These are phyloP conservation scores for Sthenelais limicola DNA, from an alignment of 2,888 invertebrate genomes.

Conservation along the genomic window DNA sequence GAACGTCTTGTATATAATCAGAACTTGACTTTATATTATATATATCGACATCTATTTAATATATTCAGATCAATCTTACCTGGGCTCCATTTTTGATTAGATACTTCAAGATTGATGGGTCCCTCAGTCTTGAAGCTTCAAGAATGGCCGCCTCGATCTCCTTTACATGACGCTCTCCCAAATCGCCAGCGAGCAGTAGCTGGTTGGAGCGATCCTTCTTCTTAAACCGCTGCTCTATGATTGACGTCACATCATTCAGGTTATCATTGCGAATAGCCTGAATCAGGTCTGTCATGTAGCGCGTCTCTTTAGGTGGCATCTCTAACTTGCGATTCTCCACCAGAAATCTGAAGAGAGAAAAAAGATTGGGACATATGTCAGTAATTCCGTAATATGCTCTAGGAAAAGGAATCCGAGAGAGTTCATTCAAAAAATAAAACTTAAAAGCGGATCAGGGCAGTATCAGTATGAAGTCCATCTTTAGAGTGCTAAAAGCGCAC, in stretches of 20 bases:
- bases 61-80: slow-evolving; percentile 41
- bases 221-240: slow-evolving; percentile 27
- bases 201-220: not conserved
- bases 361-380: not conserved
- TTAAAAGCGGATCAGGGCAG: too few relatives aligned
- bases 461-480: too few relatives aligned
- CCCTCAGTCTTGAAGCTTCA: slow-evolving; percentile 41
- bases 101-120: slow-evolving; percentile 41
- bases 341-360: slow-evolving; percentile 7
- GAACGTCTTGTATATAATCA: too few relatives aligned
- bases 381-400: too few relatives aligned
- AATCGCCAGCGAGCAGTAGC: not conserved
- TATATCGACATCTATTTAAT: too few relatives aligned
- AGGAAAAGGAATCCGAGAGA: too few relatives aligned
- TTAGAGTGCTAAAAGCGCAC: too few relatives aligned
- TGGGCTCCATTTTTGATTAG: slow-evolving; percentile 42
- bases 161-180: not conserved
- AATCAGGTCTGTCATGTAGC: slow-evolving; percentile 26
- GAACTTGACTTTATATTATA: too few relatives aligned
- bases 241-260: slow-evolving; percentile 25
- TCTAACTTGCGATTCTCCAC: slow-evolving; percentile 14
- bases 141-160: slow-evolving; percentile 24
- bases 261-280: slow-evolving; percentile 39
- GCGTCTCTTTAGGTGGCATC: slow-evolving; percentile 37
- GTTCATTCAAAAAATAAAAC: too few relatives aligned